Conservation (phyloP, 2,113 vertebrate species). For the Gallinago media region DNA sequence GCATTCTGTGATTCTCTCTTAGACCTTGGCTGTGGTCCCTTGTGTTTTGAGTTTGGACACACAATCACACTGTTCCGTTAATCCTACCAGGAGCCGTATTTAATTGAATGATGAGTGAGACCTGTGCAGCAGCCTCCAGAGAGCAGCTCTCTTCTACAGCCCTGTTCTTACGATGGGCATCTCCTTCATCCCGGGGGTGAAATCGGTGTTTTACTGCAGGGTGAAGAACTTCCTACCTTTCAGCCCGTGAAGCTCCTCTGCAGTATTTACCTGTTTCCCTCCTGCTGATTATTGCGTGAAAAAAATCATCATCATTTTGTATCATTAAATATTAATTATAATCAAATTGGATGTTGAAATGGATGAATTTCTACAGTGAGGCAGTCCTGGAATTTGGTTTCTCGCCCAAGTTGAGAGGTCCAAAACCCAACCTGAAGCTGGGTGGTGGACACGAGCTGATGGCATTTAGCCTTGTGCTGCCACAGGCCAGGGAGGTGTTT, state of each 20-base stretch:
- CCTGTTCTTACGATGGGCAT: neutral
- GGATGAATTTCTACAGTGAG: neutral
- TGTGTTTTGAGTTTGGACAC: neutral
- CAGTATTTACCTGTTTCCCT: neutral
- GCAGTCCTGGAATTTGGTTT: neutral
- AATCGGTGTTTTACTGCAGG: neutral
- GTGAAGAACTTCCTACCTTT: neutral
- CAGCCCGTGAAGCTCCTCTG: neutral
- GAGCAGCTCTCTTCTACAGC: neutral
- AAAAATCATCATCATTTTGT: neutral
- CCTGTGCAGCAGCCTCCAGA: neutral
- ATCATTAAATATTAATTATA: neutral
- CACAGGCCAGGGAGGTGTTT: neutral
- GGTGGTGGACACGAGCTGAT: neutral
- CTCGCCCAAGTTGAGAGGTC: neutral
- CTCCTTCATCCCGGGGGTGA: neutral
- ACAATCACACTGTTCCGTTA: too few relatives aligned
- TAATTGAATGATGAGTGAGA: neutral
- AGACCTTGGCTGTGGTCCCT: neutral
- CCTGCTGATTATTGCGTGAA: too few relatives aligned
- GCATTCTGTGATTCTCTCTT: neutral
- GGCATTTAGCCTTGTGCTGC: rapidly evolving
- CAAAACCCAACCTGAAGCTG: neutral
- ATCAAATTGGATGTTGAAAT: neutral
- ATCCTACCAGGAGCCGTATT: neutral